A percentile compares a stretch with the other conserved stretches of the same genome.
Evolutionary conservation across 2,888 invertebrate species (phyloP).

Genomic region (Ferrisia virgata): DNA sequence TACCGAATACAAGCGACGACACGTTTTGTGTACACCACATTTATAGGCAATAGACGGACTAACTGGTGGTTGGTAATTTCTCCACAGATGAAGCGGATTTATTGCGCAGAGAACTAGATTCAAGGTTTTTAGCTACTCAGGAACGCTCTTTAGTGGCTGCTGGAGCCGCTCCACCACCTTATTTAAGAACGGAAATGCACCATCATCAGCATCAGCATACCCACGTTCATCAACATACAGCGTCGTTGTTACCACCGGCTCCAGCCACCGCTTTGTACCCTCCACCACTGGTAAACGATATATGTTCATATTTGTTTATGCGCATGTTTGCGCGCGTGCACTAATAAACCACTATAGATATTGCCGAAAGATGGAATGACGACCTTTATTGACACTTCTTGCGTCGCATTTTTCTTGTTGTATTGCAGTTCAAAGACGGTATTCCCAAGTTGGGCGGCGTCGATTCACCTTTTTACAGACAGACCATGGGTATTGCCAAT

Average conservation of each 20-base stretch:
- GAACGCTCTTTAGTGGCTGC: slow-evolving; percentile 60
- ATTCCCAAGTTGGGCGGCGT: slow-evolving; percentile 78
- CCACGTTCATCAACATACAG: slow-evolving; percentile 77
- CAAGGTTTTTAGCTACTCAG: slow-evolving; percentile 82
- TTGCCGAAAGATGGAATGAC: background rate
- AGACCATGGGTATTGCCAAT: slow-evolving; percentile 68
- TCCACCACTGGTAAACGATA: slow-evolving; percentile 65
- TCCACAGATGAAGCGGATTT: slow-evolving; percentile 74
- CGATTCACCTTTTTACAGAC: slow-evolving; percentile 76
- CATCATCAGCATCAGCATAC: slow-evolving; percentile 84
- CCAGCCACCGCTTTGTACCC: slow-evolving; percentile 60
- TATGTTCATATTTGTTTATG: background rate
- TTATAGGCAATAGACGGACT: background rate
- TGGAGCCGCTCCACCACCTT: slow-evolving; percentile 55
- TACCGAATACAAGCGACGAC: too few relatives aligned
- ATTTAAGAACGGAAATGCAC: slow-evolving; percentile 81
- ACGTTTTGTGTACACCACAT: background rate
- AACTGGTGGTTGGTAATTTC: background rate
- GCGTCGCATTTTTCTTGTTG: slow-evolving; percentile 47
- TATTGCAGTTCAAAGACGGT: slow-evolving; percentile 71
- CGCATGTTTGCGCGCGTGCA: background rate
- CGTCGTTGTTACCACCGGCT: slow-evolving; percentile 61
- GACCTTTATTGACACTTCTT: slow-evolving; percentile 48
- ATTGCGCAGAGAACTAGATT: slow-evolving; percentile 83
- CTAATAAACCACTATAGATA: background rate